phyloP scores from a whole-genome alignment of 2,113 vertebrate genomes.

The Tychaedon coryphoeus region DNA sequence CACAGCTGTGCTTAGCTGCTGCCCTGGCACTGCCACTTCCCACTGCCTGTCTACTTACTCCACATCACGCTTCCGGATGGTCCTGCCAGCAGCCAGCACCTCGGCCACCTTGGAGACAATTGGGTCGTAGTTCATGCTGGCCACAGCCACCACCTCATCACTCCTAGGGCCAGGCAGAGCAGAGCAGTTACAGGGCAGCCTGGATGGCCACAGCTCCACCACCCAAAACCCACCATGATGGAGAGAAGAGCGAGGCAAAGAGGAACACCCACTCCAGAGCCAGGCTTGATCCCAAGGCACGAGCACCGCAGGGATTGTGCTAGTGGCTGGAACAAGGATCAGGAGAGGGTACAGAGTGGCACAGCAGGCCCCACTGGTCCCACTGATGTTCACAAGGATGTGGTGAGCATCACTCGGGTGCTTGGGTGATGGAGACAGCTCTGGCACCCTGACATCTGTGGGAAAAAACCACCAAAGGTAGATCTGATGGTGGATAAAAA shows the following conservation, averaged over 20 bases:
- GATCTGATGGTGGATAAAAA: not conserved
- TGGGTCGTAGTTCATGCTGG: constrained; percentile 98
- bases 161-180: constrained; percentile 72
- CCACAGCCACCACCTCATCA: constrained; percentile 94
- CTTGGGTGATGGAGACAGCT: not conserved
- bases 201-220: not conserved
- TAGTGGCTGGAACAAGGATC: not conserved
- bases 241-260: not conserved
- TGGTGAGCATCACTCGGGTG: not conserved
- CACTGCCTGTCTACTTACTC: constrained; percentile 82
- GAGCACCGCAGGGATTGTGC: not conserved
- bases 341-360: not conserved
- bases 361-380: not conserved
- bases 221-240: not conserved
- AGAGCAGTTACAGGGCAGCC: not conserved
- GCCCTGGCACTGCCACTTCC: not conserved
- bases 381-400: fast-evolving
- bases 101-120: constrained; percentile 96
- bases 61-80: constrained; percentile 93
- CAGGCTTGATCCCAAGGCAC: not conserved
- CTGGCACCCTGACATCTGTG: not conserved
- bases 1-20: fast-evolving
- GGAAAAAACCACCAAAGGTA: not conserved
- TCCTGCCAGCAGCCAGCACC: constrained; percentile 89
- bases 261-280: not conserved